phyloP scores from a whole-genome alignment of 64 coral and sea anemone genomes.

The Hydrozoanthus tunicans region DNA sequence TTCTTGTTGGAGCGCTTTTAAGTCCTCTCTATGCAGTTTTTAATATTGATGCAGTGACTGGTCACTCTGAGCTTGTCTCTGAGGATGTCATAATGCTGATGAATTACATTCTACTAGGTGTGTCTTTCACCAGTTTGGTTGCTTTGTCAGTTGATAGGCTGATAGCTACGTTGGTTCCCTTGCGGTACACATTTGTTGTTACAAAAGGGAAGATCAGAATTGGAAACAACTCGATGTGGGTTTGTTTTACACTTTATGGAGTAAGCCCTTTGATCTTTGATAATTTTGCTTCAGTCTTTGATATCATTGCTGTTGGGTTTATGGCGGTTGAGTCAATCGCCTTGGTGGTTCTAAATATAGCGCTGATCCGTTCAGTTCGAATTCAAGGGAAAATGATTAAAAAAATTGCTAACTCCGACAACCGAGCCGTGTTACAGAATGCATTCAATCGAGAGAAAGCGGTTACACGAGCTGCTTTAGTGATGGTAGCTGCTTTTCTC shows the following conservation, averaged over 20 bases:
- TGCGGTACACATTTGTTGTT: not conserved
- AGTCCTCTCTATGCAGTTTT: constrained; percentile 16
- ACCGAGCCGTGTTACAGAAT: not conserved
- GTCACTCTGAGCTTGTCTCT: not conserved
- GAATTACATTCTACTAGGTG: not conserved
- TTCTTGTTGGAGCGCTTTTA: constrained; percentile 22
- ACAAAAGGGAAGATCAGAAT: not conserved
- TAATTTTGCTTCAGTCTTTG: not conserved
- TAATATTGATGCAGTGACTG: not conserved
- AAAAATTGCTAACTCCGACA: not conserved
- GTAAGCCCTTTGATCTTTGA: not conserved
- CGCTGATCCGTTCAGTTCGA: not conserved
- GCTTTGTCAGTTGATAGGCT: constrained; percentile 8
- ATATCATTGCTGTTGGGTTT: not conserved
- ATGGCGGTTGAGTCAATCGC: too few relatives aligned
- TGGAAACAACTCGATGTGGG: not conserved
- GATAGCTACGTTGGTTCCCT: not conserved
- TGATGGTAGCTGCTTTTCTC: not conserved
- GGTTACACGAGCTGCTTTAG: not conserved
- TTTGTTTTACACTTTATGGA: not conserved
- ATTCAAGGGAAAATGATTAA: not conserved
- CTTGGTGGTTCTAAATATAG: not conserved
- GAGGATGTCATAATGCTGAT: not conserved
- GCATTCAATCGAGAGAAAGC: not conserved
- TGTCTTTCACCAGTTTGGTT: not conserved